Evolutionary conservation across 1,140 invertebrate species (phyloP), one percentile per base, ranked within the genome.

Genomic region (Oncopeltus fasciatus): DNA sequence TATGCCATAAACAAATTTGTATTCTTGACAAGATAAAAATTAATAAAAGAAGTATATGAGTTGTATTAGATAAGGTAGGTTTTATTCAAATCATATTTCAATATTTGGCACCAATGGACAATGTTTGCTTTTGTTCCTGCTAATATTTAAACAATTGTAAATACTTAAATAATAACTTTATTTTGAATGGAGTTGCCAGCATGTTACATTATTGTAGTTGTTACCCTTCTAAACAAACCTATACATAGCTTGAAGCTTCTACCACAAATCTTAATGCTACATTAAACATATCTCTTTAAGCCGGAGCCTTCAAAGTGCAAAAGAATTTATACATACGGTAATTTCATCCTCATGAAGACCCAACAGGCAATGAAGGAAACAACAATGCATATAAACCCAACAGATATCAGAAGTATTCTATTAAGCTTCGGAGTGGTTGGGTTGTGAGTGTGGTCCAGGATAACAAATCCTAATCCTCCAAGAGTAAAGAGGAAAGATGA

Each of bases 301-400:
- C 62, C 44, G 57, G 20, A 44, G 57, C 27, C 62, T 43, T 68
- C 66, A 38, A 57, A 2, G 21, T 20, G 21, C 24, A 18, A 53
- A 18, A 2, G 21, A 27, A 33, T 57, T 59, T 51, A 59, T 60
- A 75, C 81, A 81, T 76, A 85, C 77, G 96, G 95, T 65, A 99
- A 73, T 77, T 99, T 99, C 88, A 99, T 98, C 70, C 91, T 82
- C 95, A 99, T 99, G 70, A 99, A 99, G 57, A 98, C 88, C 85
- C 93, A 94, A 64, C 93, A 97, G 56, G 92, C 93, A 66, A 94
- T 88, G 74, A 96, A 98, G 18, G 94, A 95, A 1, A 98, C 84
- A 33, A 95, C 73, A 64, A 98, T 88, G 68, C 91, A 92, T 28
- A 93, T 81, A 72, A 96, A 95, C 61, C 94, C 95, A 64, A 98